These are phyloP conservation scores for human DNA, from an alignment of 2,113 vertebrate species.

Conservation along the genomic window GRCh38 chr5:109517501-109518000, in stretches of 20 bases:
- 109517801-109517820: background rate
- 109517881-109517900: background rate
- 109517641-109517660: background rate
- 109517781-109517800: background rate
- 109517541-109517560: background rate
- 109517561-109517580: background rate
- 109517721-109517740: background rate
- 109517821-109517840: background rate
- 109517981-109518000: background rate
- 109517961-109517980: background rate
- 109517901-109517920: background rate
- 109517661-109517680: conserved; percentile 13
- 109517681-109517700: background rate
- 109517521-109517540: background rate
- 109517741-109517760: background rate
- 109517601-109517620: background rate
- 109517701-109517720: background rate
- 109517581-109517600: background rate
- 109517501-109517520: background rate
- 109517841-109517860: background rate
- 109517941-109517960: no score
- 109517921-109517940: background rate
- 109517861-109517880: background rate
- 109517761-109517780: background rate
- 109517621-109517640: background rate